phyloP scores from a whole-genome alignment of 2,888 invertebrate genomes.

The Hypsopygia costalis region DNA sequence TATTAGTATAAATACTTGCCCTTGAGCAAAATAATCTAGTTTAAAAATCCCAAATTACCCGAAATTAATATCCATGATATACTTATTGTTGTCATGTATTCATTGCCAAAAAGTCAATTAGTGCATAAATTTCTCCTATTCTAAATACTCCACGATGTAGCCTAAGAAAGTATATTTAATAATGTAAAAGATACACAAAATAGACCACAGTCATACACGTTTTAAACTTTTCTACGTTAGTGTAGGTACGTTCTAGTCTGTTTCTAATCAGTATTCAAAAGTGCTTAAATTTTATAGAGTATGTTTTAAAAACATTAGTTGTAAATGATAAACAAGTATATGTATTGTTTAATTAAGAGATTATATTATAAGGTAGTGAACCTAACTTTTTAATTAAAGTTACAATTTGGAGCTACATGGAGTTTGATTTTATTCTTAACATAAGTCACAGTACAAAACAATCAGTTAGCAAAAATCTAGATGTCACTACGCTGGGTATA shows the following conservation, averaged over 20 bases:
- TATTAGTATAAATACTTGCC: no score
- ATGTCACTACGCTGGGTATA: no score
- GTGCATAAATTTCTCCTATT: no score
- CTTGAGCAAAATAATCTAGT: no score
- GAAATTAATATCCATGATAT: no score
- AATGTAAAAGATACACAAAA: slow-evolving; percentile 11
- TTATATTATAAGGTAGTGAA: slow-evolving; percentile 54
- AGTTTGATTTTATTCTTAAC: slow-evolving; percentile 23
- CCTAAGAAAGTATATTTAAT: not conserved
- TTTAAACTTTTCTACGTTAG: slow-evolving; percentile 12
- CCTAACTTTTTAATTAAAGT: slow-evolving; percentile 61
- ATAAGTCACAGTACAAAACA: no score
- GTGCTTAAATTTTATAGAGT: slow-evolving; percentile 45
- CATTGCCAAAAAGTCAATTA: no score
- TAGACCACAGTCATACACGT: slow-evolving; percentile 12
- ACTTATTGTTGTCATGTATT: no score
- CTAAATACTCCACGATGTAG: not conserved
- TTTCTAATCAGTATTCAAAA: slow-evolving; percentile 22
- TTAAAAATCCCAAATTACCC: no score
- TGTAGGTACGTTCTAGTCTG: slow-evolving; percentile 13
- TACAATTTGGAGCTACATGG: slow-evolving; percentile 40
- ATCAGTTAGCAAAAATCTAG: no score
- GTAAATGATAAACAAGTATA: slow-evolving; percentile 54
- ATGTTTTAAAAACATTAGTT: slow-evolving; percentile 67
- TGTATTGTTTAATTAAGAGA: slow-evolving; percentile 44